Evolutionary conservation across 2,113 vertebrate species (phyloP).

Genomic region (Poeciliopsis prolifica): DNA sequence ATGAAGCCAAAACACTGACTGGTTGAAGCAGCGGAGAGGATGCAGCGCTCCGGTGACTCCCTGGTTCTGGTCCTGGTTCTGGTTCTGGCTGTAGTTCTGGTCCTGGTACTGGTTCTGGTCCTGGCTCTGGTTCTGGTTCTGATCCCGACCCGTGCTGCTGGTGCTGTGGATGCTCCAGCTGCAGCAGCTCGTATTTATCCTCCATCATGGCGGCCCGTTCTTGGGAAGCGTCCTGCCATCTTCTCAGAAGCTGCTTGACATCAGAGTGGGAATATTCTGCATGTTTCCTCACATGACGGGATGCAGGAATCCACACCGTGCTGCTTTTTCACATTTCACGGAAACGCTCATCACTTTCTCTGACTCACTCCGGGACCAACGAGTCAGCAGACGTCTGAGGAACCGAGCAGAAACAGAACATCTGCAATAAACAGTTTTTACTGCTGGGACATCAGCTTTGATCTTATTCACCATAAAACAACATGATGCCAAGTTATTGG

Average conservation of each 20-base stretch:
- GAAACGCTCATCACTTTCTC: neutral
- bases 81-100: no score
- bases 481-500: no score
- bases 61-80: neutral
- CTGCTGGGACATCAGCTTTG: neutral
- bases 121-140: neutral
- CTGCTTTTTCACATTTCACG: neutral
- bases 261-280: neutral
- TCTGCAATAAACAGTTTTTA: neutral
- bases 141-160: neutral
- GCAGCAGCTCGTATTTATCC: constrained; percentile 39
- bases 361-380: neutral
- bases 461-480: neutral
- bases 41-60: neutral
- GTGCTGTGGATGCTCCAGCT: neutral
- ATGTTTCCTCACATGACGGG: neutral
- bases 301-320: neutral
- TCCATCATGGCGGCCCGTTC: neutral
- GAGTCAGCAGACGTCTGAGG: neutral
- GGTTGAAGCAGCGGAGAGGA: neutral
- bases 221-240: rapidly evolving
- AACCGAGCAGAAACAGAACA: neutral
- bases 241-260: constrained; percentile 29
- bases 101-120: no score
- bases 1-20: neutral